phyloP scores from a whole-genome alignment of 2,888 invertebrate genomes.

The Boloria euphrosyne region DNA sequence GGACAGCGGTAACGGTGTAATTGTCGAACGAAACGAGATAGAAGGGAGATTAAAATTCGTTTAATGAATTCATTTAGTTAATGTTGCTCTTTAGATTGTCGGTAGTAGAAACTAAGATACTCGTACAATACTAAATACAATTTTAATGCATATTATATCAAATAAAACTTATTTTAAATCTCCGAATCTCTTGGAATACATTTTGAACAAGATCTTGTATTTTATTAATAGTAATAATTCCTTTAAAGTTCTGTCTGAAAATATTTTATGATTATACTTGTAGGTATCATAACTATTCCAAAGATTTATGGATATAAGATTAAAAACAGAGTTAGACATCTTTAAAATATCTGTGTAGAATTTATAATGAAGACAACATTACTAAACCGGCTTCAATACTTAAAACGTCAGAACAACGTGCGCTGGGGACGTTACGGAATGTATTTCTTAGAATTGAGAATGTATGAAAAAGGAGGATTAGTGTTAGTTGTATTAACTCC shows the following conservation, averaged over 20 bases:
- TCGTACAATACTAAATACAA: not conserved
- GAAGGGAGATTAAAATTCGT: conserved; percentile 73
- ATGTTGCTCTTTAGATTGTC: conserved; percentile 55
- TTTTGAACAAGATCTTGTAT: conserved; percentile 24
- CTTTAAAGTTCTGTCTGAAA: conserved; percentile 17
- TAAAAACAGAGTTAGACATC: not conserved
- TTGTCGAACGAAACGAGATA: conserved; percentile 76
- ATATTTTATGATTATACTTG: conserved; percentile 22
- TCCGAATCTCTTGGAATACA: conserved; percentile 31
- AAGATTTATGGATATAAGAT: not conserved
- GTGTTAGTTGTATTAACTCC: not conserved
- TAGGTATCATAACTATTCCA: not conserved
- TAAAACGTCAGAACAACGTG: conserved; percentile 49
- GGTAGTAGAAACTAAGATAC: conserved; percentile 38
- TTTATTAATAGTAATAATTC: conserved; percentile 33
- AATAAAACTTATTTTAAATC: conserved; percentile 31
- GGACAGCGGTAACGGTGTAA: conserved; percentile 76
- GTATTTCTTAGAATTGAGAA: conserved; percentile 48
- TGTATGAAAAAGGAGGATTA: conserved; percentile 3
- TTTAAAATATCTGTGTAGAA: conserved; percentile 54
- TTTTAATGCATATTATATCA: conserved; percentile 33
- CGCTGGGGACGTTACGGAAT: conserved; percentile 46
- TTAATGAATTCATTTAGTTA: conserved; percentile 65
- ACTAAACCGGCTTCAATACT: conserved; percentile 67
- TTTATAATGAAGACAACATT: conserved; percentile 78